Evolutionary conservation across 2,888 invertebrate species (phyloP), one percentile per base, ranked within the genome.

Genomic region (Lasioglossum morio): DNA sequence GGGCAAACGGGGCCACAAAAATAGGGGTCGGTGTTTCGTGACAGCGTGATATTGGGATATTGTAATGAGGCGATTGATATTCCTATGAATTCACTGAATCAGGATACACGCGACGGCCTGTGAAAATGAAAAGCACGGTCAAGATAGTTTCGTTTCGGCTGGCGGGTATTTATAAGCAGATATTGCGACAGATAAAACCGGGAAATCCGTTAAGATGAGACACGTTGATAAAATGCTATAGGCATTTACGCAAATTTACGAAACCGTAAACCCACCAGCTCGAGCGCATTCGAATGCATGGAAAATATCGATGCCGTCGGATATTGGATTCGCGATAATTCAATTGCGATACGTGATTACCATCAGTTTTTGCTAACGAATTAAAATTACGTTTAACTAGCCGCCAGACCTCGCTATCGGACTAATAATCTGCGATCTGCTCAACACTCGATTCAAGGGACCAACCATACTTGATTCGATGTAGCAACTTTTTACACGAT

Each of bases 41-140:
- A 53, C 60, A 73, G 57, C 60, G 82, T 48, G 43, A 74, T 82
- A 77, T 74, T 43, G 76, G 73, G 40, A 70, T 72, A 82, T 74
- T 78, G 74, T 82, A 84, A 84, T 72, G 70, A 82, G 69, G 73
- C 48, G 70, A 72, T 75, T 74, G 77, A 70, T 74, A 74, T 63
- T 82, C 84, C 84, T 34, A 84, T 82, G 82, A 84, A 84, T 77
- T 82, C 48, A 46, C 60, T 82, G 70, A 78, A 84, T 78, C 84
- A 63, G 30, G 40, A 78, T 77, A 48, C 73, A 70, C 4, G 66
- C 63, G 37, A 12, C 34, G 12, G 48, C 30, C n/a, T 48, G 74
- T 57, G 48, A 43, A 70, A 78, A 70, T 63, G 74, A 60, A 74
- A 77, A 57, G 27, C 69, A 53, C 48, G 8, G 23, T 53, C 60